Percentiles rank a stretch among this genome's conserved stretches.
Evolutionary conservation across 2,113 vertebrate species (phyloP).

Genomic region (Plecturocebus donacophilus): DNA sequence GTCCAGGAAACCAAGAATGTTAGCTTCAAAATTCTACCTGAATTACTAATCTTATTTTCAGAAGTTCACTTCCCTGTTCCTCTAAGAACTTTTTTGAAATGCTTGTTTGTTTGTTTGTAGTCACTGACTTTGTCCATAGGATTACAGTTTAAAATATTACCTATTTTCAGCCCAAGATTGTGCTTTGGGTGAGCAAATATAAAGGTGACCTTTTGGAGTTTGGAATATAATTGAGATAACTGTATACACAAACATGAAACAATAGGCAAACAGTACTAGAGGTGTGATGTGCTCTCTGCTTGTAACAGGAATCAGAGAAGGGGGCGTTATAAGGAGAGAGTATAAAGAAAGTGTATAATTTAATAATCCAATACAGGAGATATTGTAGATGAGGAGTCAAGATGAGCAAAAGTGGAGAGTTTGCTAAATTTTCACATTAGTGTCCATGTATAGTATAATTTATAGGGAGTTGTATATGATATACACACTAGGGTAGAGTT

Average conservation of each 20-base stretch:
- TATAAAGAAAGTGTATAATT: neutral
- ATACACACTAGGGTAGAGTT: neutral
- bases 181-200: neutral
- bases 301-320: neutral
- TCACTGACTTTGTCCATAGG: neutral
- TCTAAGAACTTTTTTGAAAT: neutral
- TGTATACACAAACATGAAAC: neutral
- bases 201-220: neutral
- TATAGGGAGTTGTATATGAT: neutral
- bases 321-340: neutral
- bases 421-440: neutral
- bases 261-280: neutral
- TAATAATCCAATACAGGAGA: neutral
- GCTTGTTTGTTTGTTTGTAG: neutral
- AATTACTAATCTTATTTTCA: neutral
- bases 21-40: constrained; percentile 32
- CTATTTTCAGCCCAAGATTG: neutral
- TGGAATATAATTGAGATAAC: neutral
- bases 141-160: neutral
- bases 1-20: neutral
- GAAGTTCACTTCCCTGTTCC: neutral
- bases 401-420: neutral
- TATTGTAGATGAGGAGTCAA: neutral
- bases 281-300: neutral
- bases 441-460: neutral